Conservation (phyloP, 2,797 vertebrate genomes). For the Tapera naevia region DNA sequence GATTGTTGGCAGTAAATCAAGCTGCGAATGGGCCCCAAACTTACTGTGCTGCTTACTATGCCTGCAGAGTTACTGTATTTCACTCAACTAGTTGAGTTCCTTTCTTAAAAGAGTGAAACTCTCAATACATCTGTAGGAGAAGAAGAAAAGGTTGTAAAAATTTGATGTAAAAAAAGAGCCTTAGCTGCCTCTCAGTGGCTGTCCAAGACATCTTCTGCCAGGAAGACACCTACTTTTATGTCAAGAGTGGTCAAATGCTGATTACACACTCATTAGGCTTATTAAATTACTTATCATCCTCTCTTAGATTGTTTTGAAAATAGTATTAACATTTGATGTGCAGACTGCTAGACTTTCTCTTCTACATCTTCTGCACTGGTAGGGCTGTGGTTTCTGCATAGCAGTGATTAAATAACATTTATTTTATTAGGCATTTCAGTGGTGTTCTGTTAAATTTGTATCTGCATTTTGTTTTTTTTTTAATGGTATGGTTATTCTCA, state of each 20-base stretch:
- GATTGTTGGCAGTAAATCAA: slow-evolving; percentile 24
- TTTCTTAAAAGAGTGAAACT: neutral
- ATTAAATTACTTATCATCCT: neutral
- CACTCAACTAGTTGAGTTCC: neutral
- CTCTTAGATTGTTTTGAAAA: slow-evolving; percentile 27
- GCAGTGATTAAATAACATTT: neutral
- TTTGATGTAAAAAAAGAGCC: neutral
- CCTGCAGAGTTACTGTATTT: neutral
- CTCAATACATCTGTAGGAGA: neutral
- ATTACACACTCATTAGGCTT: slow-evolving; percentile 9
- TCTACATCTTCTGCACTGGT: neutral
- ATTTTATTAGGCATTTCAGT: neutral
- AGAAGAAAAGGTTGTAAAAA: neutral
- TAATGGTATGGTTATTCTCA: neutral
- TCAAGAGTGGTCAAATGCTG: neutral
- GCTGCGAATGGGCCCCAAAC: neutral
- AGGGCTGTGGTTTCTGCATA: neutral
- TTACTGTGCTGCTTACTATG: neutral
- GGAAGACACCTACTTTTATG: neutral
- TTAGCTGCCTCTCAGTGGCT: neutral
- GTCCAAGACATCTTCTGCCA: neutral
- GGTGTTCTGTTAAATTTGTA: slow-evolving; percentile 11
- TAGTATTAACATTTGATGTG: slow-evolving; percentile 1
- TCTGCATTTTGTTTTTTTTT: neutral
- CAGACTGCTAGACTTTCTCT: neutral